Evolutionary conservation across 2,797 vertebrate genomes (phyloP).

Genomic region (Clarias laeviceps): DNA sequence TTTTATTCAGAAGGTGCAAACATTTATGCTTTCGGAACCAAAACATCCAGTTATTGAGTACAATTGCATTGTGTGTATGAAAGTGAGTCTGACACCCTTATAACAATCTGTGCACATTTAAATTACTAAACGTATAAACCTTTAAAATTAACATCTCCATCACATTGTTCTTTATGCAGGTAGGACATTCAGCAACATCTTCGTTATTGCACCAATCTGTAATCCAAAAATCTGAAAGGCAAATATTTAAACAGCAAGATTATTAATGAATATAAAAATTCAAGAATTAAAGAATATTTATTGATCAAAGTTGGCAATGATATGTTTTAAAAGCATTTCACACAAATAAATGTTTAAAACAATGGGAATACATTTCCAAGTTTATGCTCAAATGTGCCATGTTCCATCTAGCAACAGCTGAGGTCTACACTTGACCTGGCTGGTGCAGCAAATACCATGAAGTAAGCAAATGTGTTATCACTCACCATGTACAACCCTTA

Average conservation of each 20-base stretch:
- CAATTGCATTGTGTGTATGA: neutral
- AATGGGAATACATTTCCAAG: neutral
- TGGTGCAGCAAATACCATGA: too few relatives aligned
- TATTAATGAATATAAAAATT: too few relatives aligned
- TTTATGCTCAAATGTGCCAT: neutral
- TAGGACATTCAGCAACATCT: neutral
- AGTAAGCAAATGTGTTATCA: neutral
- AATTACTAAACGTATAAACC: neutral
- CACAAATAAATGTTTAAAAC: neutral
- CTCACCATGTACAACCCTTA: neutral
- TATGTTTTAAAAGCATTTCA: neutral
- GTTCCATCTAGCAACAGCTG: neutral
- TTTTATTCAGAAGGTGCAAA: neutral
- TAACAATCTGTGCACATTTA: neutral
- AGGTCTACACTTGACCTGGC: neutral
- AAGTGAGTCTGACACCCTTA: neutral
- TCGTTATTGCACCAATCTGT: neutral
- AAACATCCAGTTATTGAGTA: neutral
- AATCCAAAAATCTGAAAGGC: neutral
- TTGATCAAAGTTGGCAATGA: too few relatives aligned
- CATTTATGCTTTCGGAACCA: neutral
- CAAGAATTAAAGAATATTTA: too few relatives aligned
- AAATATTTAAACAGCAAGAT: neutral
- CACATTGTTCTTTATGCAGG: neutral
- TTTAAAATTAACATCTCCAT: neutral